phyloP scores from a whole-genome alignment of 2,113 vertebrate species.

The Rhipidura dahli region DNA sequence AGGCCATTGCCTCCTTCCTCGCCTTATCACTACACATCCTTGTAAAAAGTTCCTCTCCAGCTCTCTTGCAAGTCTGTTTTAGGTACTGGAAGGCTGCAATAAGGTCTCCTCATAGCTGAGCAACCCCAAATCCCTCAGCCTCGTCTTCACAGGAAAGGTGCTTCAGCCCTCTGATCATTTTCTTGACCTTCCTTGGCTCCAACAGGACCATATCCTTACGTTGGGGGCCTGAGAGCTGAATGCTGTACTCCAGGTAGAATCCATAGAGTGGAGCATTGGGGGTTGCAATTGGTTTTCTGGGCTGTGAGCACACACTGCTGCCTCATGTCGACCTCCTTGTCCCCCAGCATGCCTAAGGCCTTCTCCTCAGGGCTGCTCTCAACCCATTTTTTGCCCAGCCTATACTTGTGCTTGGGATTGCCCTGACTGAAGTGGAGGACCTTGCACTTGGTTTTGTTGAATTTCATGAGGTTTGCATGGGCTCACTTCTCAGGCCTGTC shows the following conservation, averaged over 20 bases:
- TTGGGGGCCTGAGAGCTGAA: not conserved
- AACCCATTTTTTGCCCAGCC: not conserved
- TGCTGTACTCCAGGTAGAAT: not conserved
- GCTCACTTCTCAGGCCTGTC: not conserved
- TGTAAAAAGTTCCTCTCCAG: not conserved
- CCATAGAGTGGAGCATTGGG: not conserved
- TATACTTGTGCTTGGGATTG: not conserved
- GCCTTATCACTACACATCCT: not conserved
- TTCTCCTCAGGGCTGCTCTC: not conserved
- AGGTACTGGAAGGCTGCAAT: not conserved
- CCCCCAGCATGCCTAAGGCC: rapidly evolving
- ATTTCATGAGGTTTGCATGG: not conserved
- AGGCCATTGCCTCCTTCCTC: not conserved
- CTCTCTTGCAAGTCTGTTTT: not conserved
- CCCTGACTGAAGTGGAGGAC: rapidly evolving
- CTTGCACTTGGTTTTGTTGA: not conserved
- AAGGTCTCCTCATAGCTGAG: not conserved
- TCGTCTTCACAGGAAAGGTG: not conserved
- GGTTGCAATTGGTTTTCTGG: not conserved
- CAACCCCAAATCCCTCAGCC: not conserved
- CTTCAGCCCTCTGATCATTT: not conserved
- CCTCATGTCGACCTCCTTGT: not conserved
- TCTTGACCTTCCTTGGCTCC: not conserved
- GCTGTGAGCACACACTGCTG: not conserved
- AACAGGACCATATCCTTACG: not conserved